phyloP scores from a whole-genome alignment of 1,140 invertebrate species.

The Philopotamus ludificatus region DNA sequence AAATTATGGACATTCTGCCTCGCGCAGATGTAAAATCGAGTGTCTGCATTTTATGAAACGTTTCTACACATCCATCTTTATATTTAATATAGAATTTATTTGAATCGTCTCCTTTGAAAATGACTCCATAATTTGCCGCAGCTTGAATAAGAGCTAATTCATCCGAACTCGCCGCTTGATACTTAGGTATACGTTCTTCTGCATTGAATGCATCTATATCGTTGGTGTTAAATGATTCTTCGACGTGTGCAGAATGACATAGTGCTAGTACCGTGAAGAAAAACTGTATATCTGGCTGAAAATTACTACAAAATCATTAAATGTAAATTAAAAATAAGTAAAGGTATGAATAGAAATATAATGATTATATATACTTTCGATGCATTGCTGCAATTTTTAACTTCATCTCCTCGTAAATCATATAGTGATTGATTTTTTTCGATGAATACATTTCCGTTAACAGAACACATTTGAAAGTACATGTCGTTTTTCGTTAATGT shows the following conservation, averaged over 20 bases:
- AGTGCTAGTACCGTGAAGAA: constrained; percentile 74
- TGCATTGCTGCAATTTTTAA: too few relatives aligned
- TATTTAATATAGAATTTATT: constrained; percentile 57
- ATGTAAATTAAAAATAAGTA: too few relatives aligned
- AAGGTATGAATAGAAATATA: too few relatives aligned
- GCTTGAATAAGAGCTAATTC: constrained; percentile 85
- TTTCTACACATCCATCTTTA: constrained; percentile 54
- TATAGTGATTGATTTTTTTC: constrained; percentile 59
- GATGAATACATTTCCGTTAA: constrained; percentile 78
- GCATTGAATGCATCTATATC: too few relatives aligned
- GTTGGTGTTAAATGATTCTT: constrained; percentile 33
- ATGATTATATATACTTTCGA: too few relatives aligned
- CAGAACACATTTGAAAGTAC: constrained; percentile 93
- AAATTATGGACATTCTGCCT: constrained; percentile 93
- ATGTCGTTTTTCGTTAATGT: constrained; percentile 96
- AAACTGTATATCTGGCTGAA: constrained; percentile 63
- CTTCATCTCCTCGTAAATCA: too few relatives aligned
- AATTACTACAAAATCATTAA: constrained; percentile 39
- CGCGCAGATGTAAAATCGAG: constrained; percentile 94
- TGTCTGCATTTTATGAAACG: constrained; percentile 91
- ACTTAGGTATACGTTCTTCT: constrained; percentile 30
- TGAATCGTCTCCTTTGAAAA: constrained; percentile 63
- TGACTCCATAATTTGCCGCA: constrained; percentile 68
- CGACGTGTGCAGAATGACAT: constrained; percentile 77
- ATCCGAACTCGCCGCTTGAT: constrained; percentile 77